Evolutionary conservation across 2,888 invertebrate species (phyloP).

Genomic region (Thymelicus sylvestris): DNA sequence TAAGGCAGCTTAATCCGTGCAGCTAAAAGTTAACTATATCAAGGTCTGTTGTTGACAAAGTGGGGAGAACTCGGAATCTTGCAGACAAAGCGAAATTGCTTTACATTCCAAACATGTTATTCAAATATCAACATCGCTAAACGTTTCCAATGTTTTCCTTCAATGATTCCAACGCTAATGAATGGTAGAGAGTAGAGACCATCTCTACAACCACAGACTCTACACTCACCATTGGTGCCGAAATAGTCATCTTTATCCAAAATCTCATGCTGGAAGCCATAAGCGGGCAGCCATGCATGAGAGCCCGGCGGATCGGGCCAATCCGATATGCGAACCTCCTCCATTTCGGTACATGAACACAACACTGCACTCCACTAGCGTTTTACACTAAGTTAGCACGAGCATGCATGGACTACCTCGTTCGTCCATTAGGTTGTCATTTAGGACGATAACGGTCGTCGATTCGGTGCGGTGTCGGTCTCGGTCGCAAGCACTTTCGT

Average conservation of each 20-base stretch:
- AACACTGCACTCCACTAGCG: slow-evolving; percentile 79
- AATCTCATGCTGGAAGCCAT: slow-evolving; percentile 89
- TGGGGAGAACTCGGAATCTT: slow-evolving; percentile 37
- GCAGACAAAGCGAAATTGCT: slow-evolving; percentile 53
- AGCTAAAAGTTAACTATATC: slow-evolving; percentile 35
- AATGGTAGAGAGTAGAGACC: slow-evolving; percentile 42
- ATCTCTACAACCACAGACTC: slow-evolving; percentile 33
- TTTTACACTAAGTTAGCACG: slow-evolving; percentile 71
- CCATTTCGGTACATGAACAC: slow-evolving; percentile 80
- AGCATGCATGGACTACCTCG: slow-evolving; percentile 82
- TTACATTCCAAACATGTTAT: slow-evolving; percentile 51
- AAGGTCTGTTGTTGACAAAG: slow-evolving; percentile 38
- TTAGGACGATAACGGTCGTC: slow-evolving; percentile 79
- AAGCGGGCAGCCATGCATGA: slow-evolving; percentile 92
- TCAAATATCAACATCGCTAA: slow-evolving; percentile 43
- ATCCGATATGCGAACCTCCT: slow-evolving; percentile 87
- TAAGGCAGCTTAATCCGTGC: slow-evolving; percentile 30
- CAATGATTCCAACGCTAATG: slow-evolving; percentile 49
- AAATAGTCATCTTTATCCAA: slow-evolving; percentile 87
- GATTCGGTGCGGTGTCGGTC: slow-evolving; percentile 60
- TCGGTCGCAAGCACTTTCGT: slow-evolving; percentile 43
- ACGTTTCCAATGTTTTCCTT: slow-evolving; percentile 47
- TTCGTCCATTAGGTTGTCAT: slow-evolving; percentile 81
- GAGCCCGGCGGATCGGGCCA: slow-evolving; percentile 89
- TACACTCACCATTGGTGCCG: slow-evolving; percentile 86